These are phyloP conservation scores for Harlomillsia oculata DNA, from an alignment of 1,140 invertebrate genomes.

Conservation along the genomic window DNA sequence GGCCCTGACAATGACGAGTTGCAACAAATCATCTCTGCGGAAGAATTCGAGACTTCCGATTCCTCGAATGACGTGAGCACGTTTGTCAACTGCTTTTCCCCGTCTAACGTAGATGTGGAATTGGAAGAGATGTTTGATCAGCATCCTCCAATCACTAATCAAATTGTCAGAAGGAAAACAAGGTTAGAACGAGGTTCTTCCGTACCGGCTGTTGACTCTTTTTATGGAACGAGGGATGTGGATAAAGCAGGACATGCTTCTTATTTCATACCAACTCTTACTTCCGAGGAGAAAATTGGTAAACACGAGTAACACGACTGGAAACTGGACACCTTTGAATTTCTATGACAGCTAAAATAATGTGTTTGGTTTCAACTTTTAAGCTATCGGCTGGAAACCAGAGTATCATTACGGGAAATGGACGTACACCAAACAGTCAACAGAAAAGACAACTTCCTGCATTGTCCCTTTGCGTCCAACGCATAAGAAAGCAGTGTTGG, in stretches of 20 bases:
- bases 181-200: conserved; percentile 18
- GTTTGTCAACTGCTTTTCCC: conserved; percentile 4
- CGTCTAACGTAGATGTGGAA: conserved; percentile 20
- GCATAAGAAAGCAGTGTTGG: no score
- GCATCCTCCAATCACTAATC: conserved; percentile 18
- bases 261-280: conserved; percentile 23
- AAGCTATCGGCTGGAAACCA: conserved; percentile 21
- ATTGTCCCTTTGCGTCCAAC: no score
- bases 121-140: conserved; percentile 17
- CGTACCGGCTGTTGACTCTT: conserved; percentile 24
- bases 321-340: no score
- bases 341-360: no score
- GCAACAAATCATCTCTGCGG: no score
- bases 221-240: conserved; percentile 23
- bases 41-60: background rate
- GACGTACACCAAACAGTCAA: no score
- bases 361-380: background rate
- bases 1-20: no score
- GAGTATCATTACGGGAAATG: conserved; percentile 21
- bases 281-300: conserved; percentile 13
- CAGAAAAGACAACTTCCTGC: no score
- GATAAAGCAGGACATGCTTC: conserved; percentile 22
- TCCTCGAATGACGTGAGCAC: background rate
- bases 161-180: conserved; percentile 15
- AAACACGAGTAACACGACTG: background rate